A percentile compares a stretch with the other conserved stretches of the same genome.
Conservation (phyloP, 2,113 vertebrate genomes). For the Hemiscyllium ocellatum region DNA sequence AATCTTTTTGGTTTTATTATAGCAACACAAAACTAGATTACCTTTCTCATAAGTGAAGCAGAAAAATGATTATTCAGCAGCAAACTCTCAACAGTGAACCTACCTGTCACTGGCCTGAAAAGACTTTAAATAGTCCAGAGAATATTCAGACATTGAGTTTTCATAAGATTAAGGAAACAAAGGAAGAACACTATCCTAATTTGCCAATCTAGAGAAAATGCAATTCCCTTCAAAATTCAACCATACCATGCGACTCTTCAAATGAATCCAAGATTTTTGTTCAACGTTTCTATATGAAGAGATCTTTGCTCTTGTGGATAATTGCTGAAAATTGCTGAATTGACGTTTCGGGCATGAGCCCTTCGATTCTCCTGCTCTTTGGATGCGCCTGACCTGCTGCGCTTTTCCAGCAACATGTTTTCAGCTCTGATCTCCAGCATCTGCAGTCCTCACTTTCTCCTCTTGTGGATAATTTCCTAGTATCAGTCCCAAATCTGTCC, state of each 20-base stretch:
- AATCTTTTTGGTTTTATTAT: neutral
- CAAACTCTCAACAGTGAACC: neutral
- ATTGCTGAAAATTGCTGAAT: too few species aligned
- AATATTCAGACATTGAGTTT: neutral
- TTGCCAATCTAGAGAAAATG: neutral
- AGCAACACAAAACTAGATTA: neutral
- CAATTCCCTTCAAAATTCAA: neutral
- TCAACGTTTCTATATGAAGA: neutral
- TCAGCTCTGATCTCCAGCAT: too few species aligned
- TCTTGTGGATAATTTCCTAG: neutral
- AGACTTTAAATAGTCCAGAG: neutral
- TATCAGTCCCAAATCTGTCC: neutral
- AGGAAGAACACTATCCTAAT: neutral
- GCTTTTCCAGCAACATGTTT: too few species aligned
- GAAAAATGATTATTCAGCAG: neutral
- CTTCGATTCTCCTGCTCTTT: too few species aligned
- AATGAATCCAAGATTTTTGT: neutral
- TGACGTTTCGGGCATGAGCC: too few species aligned
- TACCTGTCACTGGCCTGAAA: neutral
- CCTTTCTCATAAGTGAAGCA: neutral
- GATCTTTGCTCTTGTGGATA: neutral
- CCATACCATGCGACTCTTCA: neutral
- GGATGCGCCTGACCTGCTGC: too few species aligned
- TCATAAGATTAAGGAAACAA: neutral
- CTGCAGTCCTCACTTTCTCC: too few species aligned